Evolutionary conservation across 2,797 vertebrate genomes (phyloP).

Genomic region (Percopsis omiscomaycus): DNA sequence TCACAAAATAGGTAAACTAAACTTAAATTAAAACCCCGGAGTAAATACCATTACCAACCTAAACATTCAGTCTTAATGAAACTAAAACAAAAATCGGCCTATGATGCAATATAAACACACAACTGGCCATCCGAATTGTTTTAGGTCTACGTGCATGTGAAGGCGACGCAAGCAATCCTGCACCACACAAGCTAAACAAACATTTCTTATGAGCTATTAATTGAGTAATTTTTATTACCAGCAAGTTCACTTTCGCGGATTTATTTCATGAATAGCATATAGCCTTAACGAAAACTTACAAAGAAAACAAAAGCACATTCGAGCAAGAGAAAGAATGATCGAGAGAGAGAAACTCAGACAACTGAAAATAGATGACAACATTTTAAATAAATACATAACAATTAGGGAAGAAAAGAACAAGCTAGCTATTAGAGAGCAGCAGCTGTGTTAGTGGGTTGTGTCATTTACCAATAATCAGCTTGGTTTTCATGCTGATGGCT

Average conservation of each 20-base stretch:
- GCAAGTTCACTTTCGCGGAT: background rate
- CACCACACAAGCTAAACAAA: background rate
- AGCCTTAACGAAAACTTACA: background rate
- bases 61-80: background rate
- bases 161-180: constrained; percentile 1
- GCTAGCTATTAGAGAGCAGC: background rate
- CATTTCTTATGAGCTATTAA: constrained; percentile 15
- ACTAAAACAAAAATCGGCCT: constrained; percentile 1
- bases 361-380: background rate
- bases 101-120: background rate
- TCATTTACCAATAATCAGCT: constrained; percentile 54
- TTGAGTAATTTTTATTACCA: constrained; percentile 6
- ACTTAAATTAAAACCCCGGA: background rate
- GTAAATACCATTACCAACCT: constrained; percentile 2
- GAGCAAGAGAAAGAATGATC: background rate
- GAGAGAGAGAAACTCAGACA: background rate
- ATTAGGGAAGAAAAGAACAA: background rate
- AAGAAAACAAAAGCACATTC: background rate
- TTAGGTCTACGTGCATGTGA: background rate
- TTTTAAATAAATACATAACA: background rate
- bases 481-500: constrained; percentile 32
- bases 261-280: background rate
- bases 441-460: constrained; percentile 14
- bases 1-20: background rate
- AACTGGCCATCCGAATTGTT: background rate